Percentiles rank a stretch among this genome's conserved stretches.
Conservation (phyloP, 35 echinoderm and acorn worm genomes). For the Apostichopus japonicus region DNA sequence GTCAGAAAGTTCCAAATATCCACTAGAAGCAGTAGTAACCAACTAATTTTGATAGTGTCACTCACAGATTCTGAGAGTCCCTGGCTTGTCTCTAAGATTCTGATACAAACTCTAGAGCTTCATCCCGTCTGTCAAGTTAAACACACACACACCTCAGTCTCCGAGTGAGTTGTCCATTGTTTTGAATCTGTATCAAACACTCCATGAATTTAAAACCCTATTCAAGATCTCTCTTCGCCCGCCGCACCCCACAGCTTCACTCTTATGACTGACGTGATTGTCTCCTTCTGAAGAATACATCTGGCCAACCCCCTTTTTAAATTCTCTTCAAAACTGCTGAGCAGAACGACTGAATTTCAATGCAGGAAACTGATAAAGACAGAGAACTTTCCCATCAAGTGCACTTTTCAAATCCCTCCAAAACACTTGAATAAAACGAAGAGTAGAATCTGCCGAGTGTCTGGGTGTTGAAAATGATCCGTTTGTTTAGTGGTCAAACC, state of each 20-base stretch:
- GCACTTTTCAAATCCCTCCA: neutral
- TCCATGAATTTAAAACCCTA: constrained; percentile 5
- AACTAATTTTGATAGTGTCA: too few species aligned
- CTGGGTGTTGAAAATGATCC: too few species aligned
- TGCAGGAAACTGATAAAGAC: neutral
- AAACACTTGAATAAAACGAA: too few species aligned
- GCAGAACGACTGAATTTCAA: neutral
- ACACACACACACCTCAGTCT: neutral
- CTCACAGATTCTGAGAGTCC: too few species aligned
- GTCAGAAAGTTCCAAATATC: too few species aligned
- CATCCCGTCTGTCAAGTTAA: neutral
- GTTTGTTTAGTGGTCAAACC: neutral
- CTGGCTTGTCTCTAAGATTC: too few species aligned
- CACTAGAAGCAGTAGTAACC: too few species aligned
- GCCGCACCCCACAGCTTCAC: neutral
- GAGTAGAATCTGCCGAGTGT: too few species aligned
- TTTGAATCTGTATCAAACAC: neutral
- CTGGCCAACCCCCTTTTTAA: neutral
- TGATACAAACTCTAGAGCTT: too few species aligned
- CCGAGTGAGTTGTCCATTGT: neutral
- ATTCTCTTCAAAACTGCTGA: neutral
- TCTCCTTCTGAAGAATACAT: neutral
- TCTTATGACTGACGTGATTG: neutral
- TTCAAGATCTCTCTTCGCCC: neutral
- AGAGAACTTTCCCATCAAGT: constrained; percentile 4